A percentile compares a stretch with the other conserved stretches of the same genome.
Conservation (phyloP, 2,113 vertebrate genomes). For the Thryonomys swinderianus region DNA sequence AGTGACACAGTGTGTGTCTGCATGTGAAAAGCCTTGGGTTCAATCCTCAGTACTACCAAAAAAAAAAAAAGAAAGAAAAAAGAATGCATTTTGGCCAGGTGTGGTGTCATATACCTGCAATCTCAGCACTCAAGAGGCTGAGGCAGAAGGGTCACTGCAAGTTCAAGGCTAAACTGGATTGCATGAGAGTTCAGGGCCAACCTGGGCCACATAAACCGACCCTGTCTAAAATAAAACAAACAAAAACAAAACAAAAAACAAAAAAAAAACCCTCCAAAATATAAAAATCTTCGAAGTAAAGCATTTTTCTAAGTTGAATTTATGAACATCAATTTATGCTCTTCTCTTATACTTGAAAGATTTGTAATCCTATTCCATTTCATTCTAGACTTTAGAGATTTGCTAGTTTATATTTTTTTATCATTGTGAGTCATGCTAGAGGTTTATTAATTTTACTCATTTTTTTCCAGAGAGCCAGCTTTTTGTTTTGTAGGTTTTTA, state of each 20-base stretch:
- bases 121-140: background rate
- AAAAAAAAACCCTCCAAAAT: background rate
- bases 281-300: background rate
- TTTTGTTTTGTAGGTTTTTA: constrained; percentile 56
- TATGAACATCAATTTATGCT: constrained; percentile 27
- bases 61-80: background rate
- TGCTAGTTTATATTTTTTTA: constrained; percentile 35
- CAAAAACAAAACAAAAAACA: background rate
- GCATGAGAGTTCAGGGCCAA: background rate
- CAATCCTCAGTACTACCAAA: background rate
- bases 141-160: background rate
- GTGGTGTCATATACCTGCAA: background rate
- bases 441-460: constrained; percentile 26
- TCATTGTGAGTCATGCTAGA: constrained; percentile 25
- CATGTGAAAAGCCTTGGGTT: background rate
- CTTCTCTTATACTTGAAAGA: background rate
- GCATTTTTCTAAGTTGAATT: constrained; percentile 51
- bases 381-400: constrained; percentile 15
- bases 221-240: background rate
- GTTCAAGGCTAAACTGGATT: background rate
- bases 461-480: background rate
- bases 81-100: background rate
- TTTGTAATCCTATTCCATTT: background rate
- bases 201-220: background rate
- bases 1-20: background rate